Evolutionary conservation across 2,888 invertebrate species (phyloP).

Genomic region (Notodonta ziczac): DNA sequence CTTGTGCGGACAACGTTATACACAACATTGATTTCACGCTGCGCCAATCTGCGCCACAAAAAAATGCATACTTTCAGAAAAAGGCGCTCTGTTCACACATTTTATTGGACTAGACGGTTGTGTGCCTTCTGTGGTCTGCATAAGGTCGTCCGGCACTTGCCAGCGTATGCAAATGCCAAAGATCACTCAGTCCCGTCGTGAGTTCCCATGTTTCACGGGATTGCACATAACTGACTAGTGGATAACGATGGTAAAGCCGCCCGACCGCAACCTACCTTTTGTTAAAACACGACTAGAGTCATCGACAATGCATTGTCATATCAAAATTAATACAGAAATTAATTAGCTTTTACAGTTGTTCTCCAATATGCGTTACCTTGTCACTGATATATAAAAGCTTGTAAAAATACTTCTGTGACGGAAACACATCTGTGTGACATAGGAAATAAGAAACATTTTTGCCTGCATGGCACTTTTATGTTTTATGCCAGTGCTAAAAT

Average conservation of each 20-base stretch:
- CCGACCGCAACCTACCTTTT: conserved; percentile 28
- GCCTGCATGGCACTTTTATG: too few species aligned
- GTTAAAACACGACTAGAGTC: conserved; percentile 46
- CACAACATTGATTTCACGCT: not conserved
- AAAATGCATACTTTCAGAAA: too few species aligned
- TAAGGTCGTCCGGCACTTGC: too few species aligned
- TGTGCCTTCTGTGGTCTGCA: too few species aligned
- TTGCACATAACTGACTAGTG: conserved; percentile 34
- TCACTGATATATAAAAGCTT: conserved; percentile 13
- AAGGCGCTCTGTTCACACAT: too few species aligned
- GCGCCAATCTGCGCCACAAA: too few species aligned
- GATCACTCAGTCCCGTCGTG: too few species aligned
- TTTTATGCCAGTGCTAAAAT: not conserved
- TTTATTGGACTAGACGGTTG: too few species aligned
- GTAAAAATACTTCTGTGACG: not conserved
- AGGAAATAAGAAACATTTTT: too few species aligned
- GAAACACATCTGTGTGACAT: too few species aligned
- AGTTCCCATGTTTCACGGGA: conserved; percentile 1
- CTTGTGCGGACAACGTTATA: too few species aligned
- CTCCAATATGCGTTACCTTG: conserved; percentile 28
- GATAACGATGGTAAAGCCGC: not conserved
- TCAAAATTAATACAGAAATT: conserved; percentile 40
- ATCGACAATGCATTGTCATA: conserved; percentile 29
- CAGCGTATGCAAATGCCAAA: too few species aligned
- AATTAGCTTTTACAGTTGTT: conserved; percentile 23